Base-by-base conservation (phyloP, 2,113 vertebrate species). In the Lophochroa leadbeateri region DNA sequence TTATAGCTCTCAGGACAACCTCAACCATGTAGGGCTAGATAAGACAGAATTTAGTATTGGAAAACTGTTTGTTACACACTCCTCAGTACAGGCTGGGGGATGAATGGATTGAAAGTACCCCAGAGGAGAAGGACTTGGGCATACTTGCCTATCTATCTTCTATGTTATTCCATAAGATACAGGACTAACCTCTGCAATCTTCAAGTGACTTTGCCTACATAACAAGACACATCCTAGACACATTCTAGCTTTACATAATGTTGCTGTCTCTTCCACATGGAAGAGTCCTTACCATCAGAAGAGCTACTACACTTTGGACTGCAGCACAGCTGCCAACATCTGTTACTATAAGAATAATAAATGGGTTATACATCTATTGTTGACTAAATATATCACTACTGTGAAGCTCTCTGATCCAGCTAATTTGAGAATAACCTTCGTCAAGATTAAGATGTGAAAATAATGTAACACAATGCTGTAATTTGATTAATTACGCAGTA, bases 401-500 rank as follows among this genome's bases (percentile, higher is more conserved):
- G 77, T 75, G 71, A 96, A 85, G 61, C 41, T 67, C 10, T 63
- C 65, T 85, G 52, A 91, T 83, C 61, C 74, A 88, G 69, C 77
- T 91, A 79, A 94, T 95, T 86, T 93, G 65, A 84, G 80, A 94
- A 88, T 88, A 80, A 89, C 80, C 72, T 94, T 92, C 68, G 18
- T 94, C 70, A 82, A 91, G 72, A 93, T 76, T 88, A 78, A 93
- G 92, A 96, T 90, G 53, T 92, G 69, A 89, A 96, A 95, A 95
- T 79, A 96, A 86, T 93, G 35, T 86, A 93, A 96, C 80, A 94
- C 88, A 93, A 61, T 88, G 77, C 50, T 84, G 72, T 92, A 81
- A 89, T 96, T 94, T 97, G 86, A 93, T 96, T 92, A 95, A 96
- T 96, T 93, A 87, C 69, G 61, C 72, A 84, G 60, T 57, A 72